Evolutionary conservation across 92 coral and sea anemone genomes (phyloP), one percentile per base, ranked within the genome.

Genomic region (Isaurus tuberculatus): DNA sequence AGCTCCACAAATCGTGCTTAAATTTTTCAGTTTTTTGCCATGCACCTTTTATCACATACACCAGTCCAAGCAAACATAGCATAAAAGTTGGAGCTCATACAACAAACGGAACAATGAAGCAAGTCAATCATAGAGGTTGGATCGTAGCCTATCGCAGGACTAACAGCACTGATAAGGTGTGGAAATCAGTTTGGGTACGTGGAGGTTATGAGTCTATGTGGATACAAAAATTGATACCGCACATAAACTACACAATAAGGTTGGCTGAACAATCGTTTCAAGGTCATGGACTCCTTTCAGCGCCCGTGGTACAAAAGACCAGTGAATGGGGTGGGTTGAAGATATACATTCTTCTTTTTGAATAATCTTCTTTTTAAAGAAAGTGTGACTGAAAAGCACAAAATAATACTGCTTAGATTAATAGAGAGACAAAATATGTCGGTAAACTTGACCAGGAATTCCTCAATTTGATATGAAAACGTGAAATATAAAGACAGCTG

Each of bases 71-170:
- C 19, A 4, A 0, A 34, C 17, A 2, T 0, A 7, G 6, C 2
- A 51, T 74, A 28, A 0, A 2, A 2, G 80, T 53, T 14, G 27
- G 19, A 17, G 80, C 53, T 26, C 44, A 46, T 7, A 74, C 51
- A 43, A 61, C 51, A 1, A 29, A 19, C 13, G 80, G 66, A 53
- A 74, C 80, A 1, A 74, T 74, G 48, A 46, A 8, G 2, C 65
- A 74, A 32, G 34, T 74, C 9, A 8, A 32, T 23, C 80, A 74
- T 20, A 55, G 43, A 61, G 80, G 80, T 27, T 74, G 80, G 80
- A 74, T 74, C 11, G 66, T 53, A 37, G 65, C n/a, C 44, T 74
- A 74, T 23, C 66, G 80, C 17, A 31, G 67, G 34, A 74, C 80
- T 16, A 53, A 74, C 67, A 17, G 53, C 65, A 48, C 80, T 2